A percentile compares a stretch with the other conserved stretches of the same genome.
These are phyloP conservation scores for Agrochola lychnidis DNA, from an alignment of 2,888 invertebrate species.

Conservation along the genomic window DNA sequence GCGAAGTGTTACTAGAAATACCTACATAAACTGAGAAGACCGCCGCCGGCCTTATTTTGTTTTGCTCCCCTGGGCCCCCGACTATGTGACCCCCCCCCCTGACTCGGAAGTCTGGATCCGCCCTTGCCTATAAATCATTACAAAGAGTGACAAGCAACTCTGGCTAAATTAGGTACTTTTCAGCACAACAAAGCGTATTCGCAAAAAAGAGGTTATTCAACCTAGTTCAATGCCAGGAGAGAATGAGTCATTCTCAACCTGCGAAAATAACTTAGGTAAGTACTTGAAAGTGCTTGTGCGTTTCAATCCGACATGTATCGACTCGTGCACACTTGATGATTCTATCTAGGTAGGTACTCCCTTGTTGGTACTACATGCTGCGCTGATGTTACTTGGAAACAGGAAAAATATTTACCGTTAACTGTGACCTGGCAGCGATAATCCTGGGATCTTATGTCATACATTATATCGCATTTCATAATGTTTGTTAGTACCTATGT, in stretches of 20 bases:
- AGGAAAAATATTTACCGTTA: conserved; percentile 25
- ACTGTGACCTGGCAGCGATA: conserved; percentile 23
- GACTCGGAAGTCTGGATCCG: no score
- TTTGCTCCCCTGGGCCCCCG: no score
- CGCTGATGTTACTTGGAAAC: conserved; percentile 20
- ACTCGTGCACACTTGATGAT: conserved; percentile 19
- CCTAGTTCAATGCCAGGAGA: conserved; percentile 64
- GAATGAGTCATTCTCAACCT: conserved; percentile 63
- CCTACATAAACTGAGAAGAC: no score
- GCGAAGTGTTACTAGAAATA: no score
- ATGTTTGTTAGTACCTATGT: conserved; percentile 25
- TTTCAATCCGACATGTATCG: conserved; percentile 22
- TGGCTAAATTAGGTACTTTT: conserved; percentile 19
- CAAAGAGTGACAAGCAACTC: conserved; percentile 6
- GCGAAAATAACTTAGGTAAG: conserved; percentile 41
- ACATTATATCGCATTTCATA: conserved; percentile 15
- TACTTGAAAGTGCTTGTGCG: conserved; percentile 18
- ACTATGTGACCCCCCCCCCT: no score
- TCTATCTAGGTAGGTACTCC: conserved; percentile 18
- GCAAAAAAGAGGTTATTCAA: conserved; percentile 67
- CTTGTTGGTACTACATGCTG: neutral
- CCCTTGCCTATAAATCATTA: no score
- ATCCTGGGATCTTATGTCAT: conserved; percentile 26
- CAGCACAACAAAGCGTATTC: conserved; percentile 6
- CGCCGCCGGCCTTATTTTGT: no score